Conservation (phyloP, 2,888 invertebrate genomes). For the Metopia argyrocephala region DNA sequence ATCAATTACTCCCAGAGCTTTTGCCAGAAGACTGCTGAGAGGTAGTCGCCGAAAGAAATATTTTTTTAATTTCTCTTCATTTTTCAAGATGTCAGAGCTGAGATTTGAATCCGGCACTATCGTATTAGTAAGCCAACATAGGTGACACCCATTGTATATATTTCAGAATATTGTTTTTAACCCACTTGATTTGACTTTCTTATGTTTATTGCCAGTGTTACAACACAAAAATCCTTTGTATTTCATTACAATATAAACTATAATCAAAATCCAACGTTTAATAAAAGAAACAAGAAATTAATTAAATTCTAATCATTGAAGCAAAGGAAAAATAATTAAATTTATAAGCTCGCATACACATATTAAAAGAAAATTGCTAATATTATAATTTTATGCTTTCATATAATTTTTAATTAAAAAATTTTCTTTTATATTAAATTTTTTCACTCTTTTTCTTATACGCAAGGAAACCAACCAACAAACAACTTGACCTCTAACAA, state of each 20-base stretch:
- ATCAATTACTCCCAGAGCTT: too few species aligned
- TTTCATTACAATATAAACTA: slow-evolving; percentile 42
- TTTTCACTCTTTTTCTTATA: background rate
- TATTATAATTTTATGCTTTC: slow-evolving; percentile 45
- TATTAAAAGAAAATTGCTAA: slow-evolving; percentile 23
- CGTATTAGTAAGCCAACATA: too few species aligned
- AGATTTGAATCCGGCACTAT: too few species aligned
- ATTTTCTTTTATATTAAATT: background rate
- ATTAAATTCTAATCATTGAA: slow-evolving; percentile 58
- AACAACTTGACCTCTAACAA: slow-evolving; percentile 57
- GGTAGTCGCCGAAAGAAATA: too few species aligned
- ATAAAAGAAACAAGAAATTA: slow-evolving; percentile 39
- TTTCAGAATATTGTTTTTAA: too few species aligned
- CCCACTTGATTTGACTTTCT: too few species aligned
- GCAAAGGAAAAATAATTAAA: slow-evolving; percentile 37
- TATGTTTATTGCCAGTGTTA: background rate
- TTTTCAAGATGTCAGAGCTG: too few species aligned
- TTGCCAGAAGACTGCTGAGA: too few species aligned
- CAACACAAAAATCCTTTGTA: slow-evolving; percentile 21
- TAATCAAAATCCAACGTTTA: slow-evolving; percentile 31
- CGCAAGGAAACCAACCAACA: background rate
- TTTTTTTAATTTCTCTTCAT: too few species aligned
- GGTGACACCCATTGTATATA: too few species aligned
- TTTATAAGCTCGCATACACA: slow-evolving; percentile 22
- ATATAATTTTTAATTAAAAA: slow-evolving; percentile 53